Evolutionary conservation across 2,888 invertebrate species (phyloP).

Genomic region (Aquatica leii): DNA sequence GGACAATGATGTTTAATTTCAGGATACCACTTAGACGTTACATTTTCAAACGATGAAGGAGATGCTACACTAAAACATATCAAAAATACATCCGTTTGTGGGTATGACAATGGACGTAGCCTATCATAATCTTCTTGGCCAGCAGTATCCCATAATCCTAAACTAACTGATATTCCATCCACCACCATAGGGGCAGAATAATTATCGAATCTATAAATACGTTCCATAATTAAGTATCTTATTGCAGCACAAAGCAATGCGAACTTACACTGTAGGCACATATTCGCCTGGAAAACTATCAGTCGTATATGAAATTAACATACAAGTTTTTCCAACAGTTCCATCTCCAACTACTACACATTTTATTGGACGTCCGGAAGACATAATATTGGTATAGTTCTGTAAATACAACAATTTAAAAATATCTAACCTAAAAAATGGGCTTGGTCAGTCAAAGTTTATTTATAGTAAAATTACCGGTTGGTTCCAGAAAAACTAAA

Average conservation of each 20-base stretch:
- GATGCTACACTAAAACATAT: slow-evolving; percentile 99
- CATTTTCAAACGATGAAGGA: slow-evolving; percentile 99
- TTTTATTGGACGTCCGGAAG: slow-evolving; percentile 91
- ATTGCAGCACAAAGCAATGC: not conserved
- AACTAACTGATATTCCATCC: slow-evolving; percentile 94
- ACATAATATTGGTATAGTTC: slow-evolving; percentile 67
- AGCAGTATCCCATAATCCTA: slow-evolving; percentile 98
- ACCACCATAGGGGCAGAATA: slow-evolving; percentile 99
- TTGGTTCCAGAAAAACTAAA: slow-evolving; percentile 4
- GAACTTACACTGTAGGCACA: slow-evolving; percentile 92
- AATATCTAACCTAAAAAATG: slow-evolving; percentile 41
- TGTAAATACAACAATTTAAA: slow-evolving; percentile 17
- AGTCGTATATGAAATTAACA: slow-evolving; percentile 92
- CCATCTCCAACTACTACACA: slow-evolving; percentile 94
- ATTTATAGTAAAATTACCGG: slow-evolving; percentile 17
- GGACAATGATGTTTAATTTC: slow-evolving; percentile 99
- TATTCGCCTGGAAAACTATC: slow-evolving; percentile 95
- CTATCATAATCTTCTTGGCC: slow-evolving; percentile 98
- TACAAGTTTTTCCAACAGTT: slow-evolving; percentile 93
- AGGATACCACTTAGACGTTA: slow-evolving; percentile 99
- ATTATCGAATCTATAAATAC: slow-evolving; percentile 87
- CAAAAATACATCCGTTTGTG: slow-evolving; percentile 99
- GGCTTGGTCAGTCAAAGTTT: slow-evolving; percentile 37
- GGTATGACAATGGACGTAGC: slow-evolving; percentile 94
- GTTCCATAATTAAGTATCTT: slow-evolving; percentile 20